A percentile compares a stretch with the other conserved stretches of the same genome.
Evolutionary conservation across 2,113 vertebrate species (phyloP).

Genomic region (Rhea pennata): DNA sequence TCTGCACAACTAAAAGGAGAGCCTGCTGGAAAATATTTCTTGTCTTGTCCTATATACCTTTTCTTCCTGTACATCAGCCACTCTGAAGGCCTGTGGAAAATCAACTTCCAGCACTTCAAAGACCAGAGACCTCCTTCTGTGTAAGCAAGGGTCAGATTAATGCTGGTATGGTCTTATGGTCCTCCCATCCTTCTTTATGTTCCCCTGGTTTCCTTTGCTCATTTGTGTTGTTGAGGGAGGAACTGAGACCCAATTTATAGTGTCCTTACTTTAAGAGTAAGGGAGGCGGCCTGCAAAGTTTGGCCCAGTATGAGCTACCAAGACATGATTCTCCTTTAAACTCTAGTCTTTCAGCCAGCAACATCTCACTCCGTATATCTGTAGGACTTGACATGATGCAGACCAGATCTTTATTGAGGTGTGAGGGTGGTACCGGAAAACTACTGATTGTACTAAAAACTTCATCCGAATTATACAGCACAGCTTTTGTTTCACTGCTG

Average conservation of each 20-base stretch:
- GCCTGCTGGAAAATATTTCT: neutral
- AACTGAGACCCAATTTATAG: neutral
- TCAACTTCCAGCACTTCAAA: neutral
- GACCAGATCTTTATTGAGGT: neutral
- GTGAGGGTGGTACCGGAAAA: rapidly evolving
- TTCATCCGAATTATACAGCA: neutral
- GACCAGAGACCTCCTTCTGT: neutral
- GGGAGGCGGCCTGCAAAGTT: neutral
- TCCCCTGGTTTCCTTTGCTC: neutral
- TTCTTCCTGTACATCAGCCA: neutral
- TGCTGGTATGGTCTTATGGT: neutral
- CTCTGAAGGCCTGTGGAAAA: neutral
- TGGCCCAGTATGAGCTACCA: neutral
- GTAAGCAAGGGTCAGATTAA: neutral
- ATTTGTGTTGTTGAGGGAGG: neutral
- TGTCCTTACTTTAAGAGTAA: neutral
- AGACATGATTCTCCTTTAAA: neutral
- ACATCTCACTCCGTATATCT: neutral
- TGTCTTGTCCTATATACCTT: neutral
- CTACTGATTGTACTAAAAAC: neutral
- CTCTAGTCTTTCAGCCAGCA: neutral
- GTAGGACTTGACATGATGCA: neutral
- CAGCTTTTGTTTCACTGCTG: neutral
- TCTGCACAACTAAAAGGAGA: neutral
- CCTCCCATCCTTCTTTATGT: neutral